Evolutionary conservation across 2,113 vertebrate genomes (phyloP).

Genomic region (Budorcas taxicolor): DNA sequence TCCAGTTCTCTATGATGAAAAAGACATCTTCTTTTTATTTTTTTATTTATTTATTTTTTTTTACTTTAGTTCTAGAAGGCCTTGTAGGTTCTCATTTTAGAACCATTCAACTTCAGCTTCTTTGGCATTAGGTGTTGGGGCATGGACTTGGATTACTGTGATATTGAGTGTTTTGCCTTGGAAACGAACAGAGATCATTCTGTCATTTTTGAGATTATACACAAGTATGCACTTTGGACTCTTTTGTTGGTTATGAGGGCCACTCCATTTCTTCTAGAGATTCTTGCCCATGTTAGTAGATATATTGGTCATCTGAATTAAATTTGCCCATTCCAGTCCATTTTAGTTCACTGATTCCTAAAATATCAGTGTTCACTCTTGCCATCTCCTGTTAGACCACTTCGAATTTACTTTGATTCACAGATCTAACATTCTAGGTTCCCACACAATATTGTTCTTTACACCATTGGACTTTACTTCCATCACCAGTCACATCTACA

Average conservation of each 20-base stretch:
- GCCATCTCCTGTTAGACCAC: neutral
- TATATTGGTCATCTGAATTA: neutral
- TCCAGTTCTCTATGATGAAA: neutral
- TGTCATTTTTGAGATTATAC: neutral
- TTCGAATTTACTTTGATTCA: neutral
- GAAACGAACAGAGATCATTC: neutral
- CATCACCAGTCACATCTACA: neutral
- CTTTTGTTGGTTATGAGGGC: neutral
- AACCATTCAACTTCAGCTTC: neutral
- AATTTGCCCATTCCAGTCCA: neutral
- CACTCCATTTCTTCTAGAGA: neutral
- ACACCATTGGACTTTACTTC: neutral
- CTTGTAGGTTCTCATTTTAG: neutral
- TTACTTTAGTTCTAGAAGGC: neutral
- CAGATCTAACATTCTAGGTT: neutral
- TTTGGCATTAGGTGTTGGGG: neutral
- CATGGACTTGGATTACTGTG: neutral
- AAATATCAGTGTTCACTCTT: neutral
- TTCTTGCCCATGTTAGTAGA: neutral
- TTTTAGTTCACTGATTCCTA: neutral
- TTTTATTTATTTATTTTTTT: too few species aligned
- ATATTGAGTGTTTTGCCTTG: neutral
- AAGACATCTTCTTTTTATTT: neutral
- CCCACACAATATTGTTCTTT: neutral
- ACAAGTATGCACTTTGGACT: neutral